These are phyloP conservation scores for Trissoscelio sp. DNA, from an alignment of 2,888 invertebrate species.

Conservation along the genomic window DNA sequence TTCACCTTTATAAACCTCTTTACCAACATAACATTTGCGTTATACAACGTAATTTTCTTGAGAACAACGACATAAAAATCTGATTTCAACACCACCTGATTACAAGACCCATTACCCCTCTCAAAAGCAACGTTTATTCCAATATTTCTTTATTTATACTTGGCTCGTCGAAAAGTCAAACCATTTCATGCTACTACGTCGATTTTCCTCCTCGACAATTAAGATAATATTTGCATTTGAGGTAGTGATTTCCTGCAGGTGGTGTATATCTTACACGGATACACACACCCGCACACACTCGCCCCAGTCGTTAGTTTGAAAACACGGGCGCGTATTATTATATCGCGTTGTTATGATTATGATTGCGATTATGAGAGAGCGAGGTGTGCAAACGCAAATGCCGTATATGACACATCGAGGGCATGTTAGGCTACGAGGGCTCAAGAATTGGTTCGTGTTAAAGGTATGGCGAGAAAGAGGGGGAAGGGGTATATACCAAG, in stretches of 20 bases:
- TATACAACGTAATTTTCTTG: conserved; percentile 22
- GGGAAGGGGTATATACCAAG: conserved; percentile 64
- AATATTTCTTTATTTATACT: conserved; percentile 46
- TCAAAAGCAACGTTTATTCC: conserved; percentile 2
- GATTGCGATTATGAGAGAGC: conserved; percentile 54
- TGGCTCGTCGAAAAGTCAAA: conserved; percentile 31
- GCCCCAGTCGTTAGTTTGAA: conserved; percentile 75
- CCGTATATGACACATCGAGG: conserved; percentile 81
- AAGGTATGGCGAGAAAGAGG: background rate
- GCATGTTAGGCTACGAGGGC: conserved; percentile 64
- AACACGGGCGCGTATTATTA: conserved; percentile 61
- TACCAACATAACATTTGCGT: conserved; percentile 22
- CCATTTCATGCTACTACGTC: conserved; percentile 69
- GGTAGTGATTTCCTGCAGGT: conserved; percentile 83
- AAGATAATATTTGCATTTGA: conserved; percentile 83
- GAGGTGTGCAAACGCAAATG: conserved; percentile 74
- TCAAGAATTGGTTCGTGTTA: background rate
- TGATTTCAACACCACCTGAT: conserved; percentile 29
- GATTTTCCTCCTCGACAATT: conserved; percentile 80
- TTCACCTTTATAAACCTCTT: background rate
- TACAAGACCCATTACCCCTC: conserved; percentile 27
- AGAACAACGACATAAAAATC: conserved; percentile 6
- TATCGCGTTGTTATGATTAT: conserved; percentile 55
- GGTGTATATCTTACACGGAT: conserved; percentile 60
- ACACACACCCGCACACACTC: conserved; percentile 63